Evolutionary conservation across 2,888 invertebrate genomes (phyloP).

Genomic region (Opisthograptis luteolata): DNA sequence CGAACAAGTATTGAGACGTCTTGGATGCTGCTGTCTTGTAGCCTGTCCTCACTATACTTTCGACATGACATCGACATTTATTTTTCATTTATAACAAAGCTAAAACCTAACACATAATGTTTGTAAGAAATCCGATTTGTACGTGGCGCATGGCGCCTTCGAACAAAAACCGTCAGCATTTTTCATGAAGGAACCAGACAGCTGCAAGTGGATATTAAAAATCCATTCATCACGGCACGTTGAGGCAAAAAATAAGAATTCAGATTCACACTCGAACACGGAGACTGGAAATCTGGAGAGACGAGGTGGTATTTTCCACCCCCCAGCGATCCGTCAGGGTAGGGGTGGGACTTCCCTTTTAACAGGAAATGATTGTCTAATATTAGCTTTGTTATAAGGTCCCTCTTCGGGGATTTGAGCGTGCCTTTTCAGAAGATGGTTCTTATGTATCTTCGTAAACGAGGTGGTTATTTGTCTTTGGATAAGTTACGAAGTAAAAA

Average conservation of each 20-base stretch:
- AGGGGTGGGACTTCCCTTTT: slow-evolving; percentile 71
- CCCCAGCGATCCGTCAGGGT: slow-evolving; percentile 55
- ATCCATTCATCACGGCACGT: slow-evolving; percentile 75
- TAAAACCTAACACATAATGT: slow-evolving; percentile 30
- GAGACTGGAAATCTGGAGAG: slow-evolving; percentile 77
- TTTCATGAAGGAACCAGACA: slow-evolving; percentile 67
- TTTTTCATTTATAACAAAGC: slow-evolving; percentile 50
- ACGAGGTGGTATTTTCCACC: slow-evolving; percentile 71
- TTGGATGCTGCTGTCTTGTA: slow-evolving; percentile 81
- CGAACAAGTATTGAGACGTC: slow-evolving; percentile 80
- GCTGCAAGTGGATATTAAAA: slow-evolving; percentile 79
- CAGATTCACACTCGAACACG: slow-evolving; percentile 78
- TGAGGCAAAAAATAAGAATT: slow-evolving; percentile 74
- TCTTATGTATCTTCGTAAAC: slow-evolving; percentile 47
- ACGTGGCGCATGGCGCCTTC: slow-evolving; percentile 44
- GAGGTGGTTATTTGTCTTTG: slow-evolving; percentile 38
- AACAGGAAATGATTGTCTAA: slow-evolving; percentile 84
- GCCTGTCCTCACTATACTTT: slow-evolving; percentile 74
- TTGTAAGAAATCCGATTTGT: slow-evolving; percentile 36
- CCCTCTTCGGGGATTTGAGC: slow-evolving; percentile 73
- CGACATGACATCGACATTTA: slow-evolving; percentile 76
- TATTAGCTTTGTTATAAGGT: slow-evolving; percentile 83
- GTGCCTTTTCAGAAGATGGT: slow-evolving; percentile 56
- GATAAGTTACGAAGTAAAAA: slow-evolving; percentile 28
- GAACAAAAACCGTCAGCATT: slow-evolving; percentile 53